A percentile compares a stretch with the other conserved stretches of the same genome.
Conservation (phyloP, 1,140 invertebrate genomes). For the Formica exsecta region DNA sequence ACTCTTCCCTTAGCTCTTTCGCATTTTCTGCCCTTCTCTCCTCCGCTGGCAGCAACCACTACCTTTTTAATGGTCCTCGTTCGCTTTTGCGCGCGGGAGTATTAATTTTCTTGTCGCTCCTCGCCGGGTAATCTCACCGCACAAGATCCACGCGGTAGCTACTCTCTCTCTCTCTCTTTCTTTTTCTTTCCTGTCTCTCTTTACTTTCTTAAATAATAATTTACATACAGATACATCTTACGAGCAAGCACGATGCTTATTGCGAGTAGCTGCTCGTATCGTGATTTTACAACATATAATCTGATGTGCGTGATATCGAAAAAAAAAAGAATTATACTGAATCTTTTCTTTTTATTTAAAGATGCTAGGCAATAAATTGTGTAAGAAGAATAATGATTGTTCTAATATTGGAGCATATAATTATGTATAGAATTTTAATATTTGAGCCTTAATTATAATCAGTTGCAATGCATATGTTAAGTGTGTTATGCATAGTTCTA, state of each 20-base stretch:
- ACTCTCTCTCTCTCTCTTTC: neutral
- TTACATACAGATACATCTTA: constrained; percentile 27
- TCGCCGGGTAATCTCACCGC: constrained; percentile 33
- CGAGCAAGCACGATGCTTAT: neutral
- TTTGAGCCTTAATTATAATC: neutral
- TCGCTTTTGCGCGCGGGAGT: constrained; percentile 50
- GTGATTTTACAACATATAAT: neutral
- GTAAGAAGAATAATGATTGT: neutral
- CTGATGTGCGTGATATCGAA: neutral
- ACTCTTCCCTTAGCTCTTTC: constrained; percentile 16
- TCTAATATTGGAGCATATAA: too few relatives aligned
- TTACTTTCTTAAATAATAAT: constrained; percentile 43
- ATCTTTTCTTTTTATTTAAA: neutral
- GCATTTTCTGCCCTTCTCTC: constrained; percentile 1
- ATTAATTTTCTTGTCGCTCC: constrained; percentile 64
- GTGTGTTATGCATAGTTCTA: neutral
- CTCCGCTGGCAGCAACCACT: constrained; percentile 24
- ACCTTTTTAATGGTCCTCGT: constrained; percentile 51
- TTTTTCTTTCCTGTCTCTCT: neutral
- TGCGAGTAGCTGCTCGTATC: neutral
- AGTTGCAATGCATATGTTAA: neutral
- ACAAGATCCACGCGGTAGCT: constrained; percentile 34
- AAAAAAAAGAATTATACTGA: neutral
- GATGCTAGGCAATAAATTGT: neutral
- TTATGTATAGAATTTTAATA: neutral